These are phyloP conservation scores for Acanthochromis polyacanthus DNA, from an alignment of 2,113 vertebrate genomes.

Conservation along the genomic window DNA sequence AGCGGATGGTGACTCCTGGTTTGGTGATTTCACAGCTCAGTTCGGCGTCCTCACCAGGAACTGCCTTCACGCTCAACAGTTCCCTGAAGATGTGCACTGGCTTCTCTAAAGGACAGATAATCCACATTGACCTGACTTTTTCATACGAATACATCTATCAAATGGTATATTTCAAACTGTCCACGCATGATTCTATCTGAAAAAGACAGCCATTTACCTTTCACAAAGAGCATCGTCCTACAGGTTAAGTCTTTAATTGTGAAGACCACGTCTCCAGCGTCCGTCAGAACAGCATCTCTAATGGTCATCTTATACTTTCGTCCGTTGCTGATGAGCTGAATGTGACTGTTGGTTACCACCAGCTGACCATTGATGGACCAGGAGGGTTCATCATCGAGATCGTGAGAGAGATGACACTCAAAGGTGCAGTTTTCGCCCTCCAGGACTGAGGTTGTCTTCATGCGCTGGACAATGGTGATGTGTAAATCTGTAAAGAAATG, in stretches of 20 bases:
- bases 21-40: conserved; percentile 92
- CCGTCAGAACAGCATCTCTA: conserved; percentile 72
- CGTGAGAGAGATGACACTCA: conserved; percentile 92
- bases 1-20: conserved; percentile 84
- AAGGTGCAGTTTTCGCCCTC: conserved; percentile 92
- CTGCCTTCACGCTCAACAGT: conserved; percentile 84
- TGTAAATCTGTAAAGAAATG: conserved; percentile 85
- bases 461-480: conserved; percentile 90
- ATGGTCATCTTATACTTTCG: conserved; percentile 87
- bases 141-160: background rate
- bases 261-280: conserved; percentile 92
- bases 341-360: conserved; percentile 80
- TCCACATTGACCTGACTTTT: background rate
- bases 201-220: conserved; percentile 81
- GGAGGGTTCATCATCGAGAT: conserved; percentile 81
- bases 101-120: conserved; percentile 85
- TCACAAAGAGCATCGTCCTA: conserved; percentile 90
- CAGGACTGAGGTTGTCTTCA: conserved; percentile 88
- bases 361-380: conserved; percentile 88
- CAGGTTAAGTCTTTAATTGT: conserved; percentile 88
- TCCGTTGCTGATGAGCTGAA: conserved; percentile 82
- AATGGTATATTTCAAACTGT: background rate
- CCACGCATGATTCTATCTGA: background rate
- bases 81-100: conserved; percentile 86
- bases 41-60: conserved; percentile 87